Conservation (phyloP, 2,888 invertebrate species). For the Dimorphilus gyrociliatus region DNA sequence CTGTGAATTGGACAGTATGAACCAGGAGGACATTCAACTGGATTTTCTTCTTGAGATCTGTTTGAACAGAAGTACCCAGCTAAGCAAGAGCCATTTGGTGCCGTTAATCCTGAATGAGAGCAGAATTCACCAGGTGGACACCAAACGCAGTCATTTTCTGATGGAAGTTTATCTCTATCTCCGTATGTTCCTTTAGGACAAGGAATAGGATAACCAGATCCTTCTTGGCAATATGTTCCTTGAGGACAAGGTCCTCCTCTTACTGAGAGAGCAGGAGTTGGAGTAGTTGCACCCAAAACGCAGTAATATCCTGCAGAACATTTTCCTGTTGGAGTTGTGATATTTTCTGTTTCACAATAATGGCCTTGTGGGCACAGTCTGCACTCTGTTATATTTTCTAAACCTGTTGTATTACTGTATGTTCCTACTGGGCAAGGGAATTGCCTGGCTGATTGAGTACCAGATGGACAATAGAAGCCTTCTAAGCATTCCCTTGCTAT, state of each 20-base stretch:
- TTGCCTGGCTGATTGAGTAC: slow-evolving; percentile 19
- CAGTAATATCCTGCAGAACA: slow-evolving; percentile 29
- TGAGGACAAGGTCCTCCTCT: slow-evolving; percentile 23
- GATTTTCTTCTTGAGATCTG: slow-evolving; percentile 24
- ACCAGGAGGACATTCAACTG: slow-evolving; percentile 28
- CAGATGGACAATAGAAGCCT: slow-evolving; percentile 29
- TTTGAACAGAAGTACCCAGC: slow-evolving; percentile 28
- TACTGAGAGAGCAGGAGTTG: slow-evolving; percentile 13
- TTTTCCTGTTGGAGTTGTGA: slow-evolving; percentile 22
- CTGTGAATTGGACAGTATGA: slow-evolving; percentile 24
- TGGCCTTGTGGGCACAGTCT: slow-evolving; percentile 22
- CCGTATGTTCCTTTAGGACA: slow-evolving; percentile 32
- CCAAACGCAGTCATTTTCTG: slow-evolving; percentile 21
- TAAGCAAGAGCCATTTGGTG: slow-evolving; percentile 22
- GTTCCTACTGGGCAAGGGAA: slow-evolving; percentile 29
- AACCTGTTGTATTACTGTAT: slow-evolving; percentile 23
- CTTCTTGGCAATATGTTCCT: slow-evolving; percentile 25
- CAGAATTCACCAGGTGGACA: slow-evolving; percentile 32
- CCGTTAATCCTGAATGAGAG: slow-evolving; percentile 17
- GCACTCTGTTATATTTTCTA: slow-evolving; percentile 21
- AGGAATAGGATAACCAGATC: slow-evolving; percentile 15
- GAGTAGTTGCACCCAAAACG: slow-evolving; percentile 16
- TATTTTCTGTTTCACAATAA: slow-evolving; percentile 27
- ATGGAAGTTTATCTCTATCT: slow-evolving; percentile 17
- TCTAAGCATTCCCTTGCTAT: slow-evolving; percentile 27